A percentile compares a stretch with the other conserved stretches of the same genome.
phyloP scores from a whole-genome alignment of 2,888 invertebrate species.

The Panopea generosa region DNA sequence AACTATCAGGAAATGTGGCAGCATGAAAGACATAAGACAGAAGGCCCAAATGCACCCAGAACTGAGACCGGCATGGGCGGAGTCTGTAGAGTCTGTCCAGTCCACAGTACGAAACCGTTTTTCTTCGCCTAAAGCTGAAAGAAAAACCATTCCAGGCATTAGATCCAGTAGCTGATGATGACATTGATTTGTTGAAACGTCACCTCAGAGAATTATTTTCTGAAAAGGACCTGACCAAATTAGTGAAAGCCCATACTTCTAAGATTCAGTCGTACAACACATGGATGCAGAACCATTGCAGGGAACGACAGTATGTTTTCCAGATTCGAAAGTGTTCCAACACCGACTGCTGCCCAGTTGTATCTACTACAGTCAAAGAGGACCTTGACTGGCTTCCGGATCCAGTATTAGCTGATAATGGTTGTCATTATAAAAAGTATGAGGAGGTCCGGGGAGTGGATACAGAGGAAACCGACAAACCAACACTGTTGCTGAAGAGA shows the following conservation, averaged over 20 bases:
- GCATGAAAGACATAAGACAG: conserved; percentile 24
- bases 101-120: conserved; percentile 28
- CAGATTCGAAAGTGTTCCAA: conserved; percentile 4
- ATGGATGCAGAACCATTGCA: conserved; percentile 1
- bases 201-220: conserved; percentile 39
- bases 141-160: conserved; percentile 18
- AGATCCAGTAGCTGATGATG: conserved; percentile 29
- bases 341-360: background rate
- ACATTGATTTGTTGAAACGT: conserved; percentile 25
- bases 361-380: conserved; percentile 2
- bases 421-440: conserved; percentile 2
- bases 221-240: conserved; percentile 19
- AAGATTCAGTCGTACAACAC: conserved; percentile 19
- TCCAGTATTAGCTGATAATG: conserved; percentile 4
- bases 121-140: conserved; percentile 38
- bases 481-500: background rate
- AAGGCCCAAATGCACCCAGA: conserved; percentile 17
- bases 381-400: conserved; percentile 7
- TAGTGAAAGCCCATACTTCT: conserved; percentile 28
- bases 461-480: conserved; percentile 4
- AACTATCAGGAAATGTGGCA: conserved; percentile 11
- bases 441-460: background rate
- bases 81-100: conserved; percentile 27
- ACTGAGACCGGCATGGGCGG: conserved; percentile 20
- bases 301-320: conserved; percentile 2